Percentiles rank a stretch among this genome's conserved stretches.
Conservation (phyloP, 2,113 vertebrate genomes). For the Antigone vipio region DNA sequence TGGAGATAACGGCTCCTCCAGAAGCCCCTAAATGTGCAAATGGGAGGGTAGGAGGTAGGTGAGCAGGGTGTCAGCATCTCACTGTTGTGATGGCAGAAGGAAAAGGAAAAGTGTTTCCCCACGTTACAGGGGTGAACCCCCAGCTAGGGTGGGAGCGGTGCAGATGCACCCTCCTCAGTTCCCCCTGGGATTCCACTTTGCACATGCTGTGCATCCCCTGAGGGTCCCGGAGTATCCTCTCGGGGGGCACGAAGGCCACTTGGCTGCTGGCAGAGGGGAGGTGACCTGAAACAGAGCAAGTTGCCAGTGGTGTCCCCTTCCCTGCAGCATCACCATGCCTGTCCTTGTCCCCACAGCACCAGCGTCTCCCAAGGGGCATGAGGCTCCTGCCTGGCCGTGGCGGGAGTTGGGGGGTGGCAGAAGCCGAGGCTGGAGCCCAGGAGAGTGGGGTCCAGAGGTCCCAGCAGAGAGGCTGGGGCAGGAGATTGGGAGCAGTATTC, state of each 20-base stretch:
- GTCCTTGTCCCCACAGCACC: rapidly evolving
- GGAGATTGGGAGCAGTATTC: not conserved
- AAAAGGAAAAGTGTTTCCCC: rapidly evolving
- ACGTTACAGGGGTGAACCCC: not conserved
- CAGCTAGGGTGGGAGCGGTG: rapidly evolving
- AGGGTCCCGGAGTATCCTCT: not conserved
- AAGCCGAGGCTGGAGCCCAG: not conserved
- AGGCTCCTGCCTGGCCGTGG: not conserved
- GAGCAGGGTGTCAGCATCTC: not conserved
- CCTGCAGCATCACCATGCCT: rapidly evolving
- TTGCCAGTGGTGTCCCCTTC: not conserved
- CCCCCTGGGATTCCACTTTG: not conserved
- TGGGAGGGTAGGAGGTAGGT: not conserved
- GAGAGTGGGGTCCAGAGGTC: not conserved
- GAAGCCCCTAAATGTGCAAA: not conserved
- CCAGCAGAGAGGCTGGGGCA: not conserved
- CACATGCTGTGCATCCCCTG: rapidly evolving
- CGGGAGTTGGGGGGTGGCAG: not conserved
- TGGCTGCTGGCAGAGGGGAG: not conserved
- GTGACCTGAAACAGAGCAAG: rapidly evolving
- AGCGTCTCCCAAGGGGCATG: rapidly evolving
- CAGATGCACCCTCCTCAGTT: rapidly evolving
- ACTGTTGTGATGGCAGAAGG: not conserved
- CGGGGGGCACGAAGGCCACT: rapidly evolving
- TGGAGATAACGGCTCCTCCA: not conserved